Evolutionary conservation across 2,797 vertebrate genomes (phyloP), one percentile per base, ranked within the genome.

Genomic region (Parauchenoglanis punctatus): DNA sequence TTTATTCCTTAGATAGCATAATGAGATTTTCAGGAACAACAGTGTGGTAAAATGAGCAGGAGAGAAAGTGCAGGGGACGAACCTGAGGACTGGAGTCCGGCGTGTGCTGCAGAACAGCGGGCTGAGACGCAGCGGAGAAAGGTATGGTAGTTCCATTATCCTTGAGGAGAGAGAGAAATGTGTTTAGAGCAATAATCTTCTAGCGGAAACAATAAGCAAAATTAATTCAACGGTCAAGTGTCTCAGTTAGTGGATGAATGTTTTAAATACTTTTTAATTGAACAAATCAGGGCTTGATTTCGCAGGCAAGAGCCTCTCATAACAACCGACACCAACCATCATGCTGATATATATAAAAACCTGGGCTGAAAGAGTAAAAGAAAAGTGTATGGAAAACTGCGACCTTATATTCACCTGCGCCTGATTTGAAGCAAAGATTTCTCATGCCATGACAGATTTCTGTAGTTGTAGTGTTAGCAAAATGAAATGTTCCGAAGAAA

Each of bases 41-140:
- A 28, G 23, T n/a, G n/a, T 54, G n/a, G 49, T 28, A 40, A 68
- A 44, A 17, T 10, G 35, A 17, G 18, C 12, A 65, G 40, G 58
- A 58, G 40, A 44, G 35, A 44, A 56, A 31, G 31, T 20, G 44
- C 17, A 63, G 18, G 44, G 82, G 4, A 84, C 91, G 89, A 49
- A 99, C 98, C 96, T 98, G 95, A 0, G 98, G 96, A 18, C 94
- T 97, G 85, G 97, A 96, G 63, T 98, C 97, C 91, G 96, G 93
- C 0, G 98, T 98, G 0, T 98, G 96, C 93, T 98, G 98, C 77
- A 99, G 93, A 65, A 99, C 98, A 0, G 98, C 98, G 0, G 98
- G 97, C 91, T 98, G 97, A 0, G 97, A 97, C 89, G 94, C 44
- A 13, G 93, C 90, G 84, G 95, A 94, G 0, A 92, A 90, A 0